Conservation (phyloP, 2,888 invertebrate species). For the Agelastica alni region DNA sequence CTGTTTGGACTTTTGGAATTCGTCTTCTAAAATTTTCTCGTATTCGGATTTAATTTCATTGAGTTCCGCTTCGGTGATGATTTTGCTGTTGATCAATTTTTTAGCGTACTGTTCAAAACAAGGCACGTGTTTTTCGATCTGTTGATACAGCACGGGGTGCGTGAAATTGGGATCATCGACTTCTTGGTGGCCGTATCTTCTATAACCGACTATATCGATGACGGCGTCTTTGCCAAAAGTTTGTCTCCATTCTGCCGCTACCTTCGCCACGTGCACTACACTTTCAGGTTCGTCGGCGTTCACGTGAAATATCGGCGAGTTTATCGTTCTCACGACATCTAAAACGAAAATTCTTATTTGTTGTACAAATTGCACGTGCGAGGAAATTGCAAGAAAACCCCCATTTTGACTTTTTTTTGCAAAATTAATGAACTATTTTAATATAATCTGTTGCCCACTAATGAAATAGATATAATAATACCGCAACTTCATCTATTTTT, state of each 20-base stretch:
- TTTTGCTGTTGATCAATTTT: slow-evolving; percentile 75
- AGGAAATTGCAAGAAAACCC: no score
- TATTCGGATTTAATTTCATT: slow-evolving; percentile 87
- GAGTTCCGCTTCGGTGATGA: slow-evolving; percentile 70
- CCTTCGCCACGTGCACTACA: slow-evolving; percentile 86
- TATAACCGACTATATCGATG: slow-evolving; percentile 89
- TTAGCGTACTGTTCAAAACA: slow-evolving; percentile 80
- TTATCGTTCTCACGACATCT: slow-evolving; percentile 88
- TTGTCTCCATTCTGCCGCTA: slow-evolving; percentile 89
- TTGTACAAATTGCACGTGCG: no score
- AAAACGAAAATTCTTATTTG: neutral
- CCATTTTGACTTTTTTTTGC: no score
- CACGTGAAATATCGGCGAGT: slow-evolving; percentile 92
- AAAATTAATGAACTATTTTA: no score
- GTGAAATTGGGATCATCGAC: slow-evolving; percentile 98
- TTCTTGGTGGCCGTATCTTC: slow-evolving; percentile 95
- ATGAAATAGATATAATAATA: no score
- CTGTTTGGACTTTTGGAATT: slow-evolving; percentile 73
- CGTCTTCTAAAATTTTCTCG: slow-evolving; percentile 88
- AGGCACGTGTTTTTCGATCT: slow-evolving; percentile 76
- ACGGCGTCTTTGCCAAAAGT: slow-evolving; percentile 94
- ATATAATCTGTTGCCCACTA: no score
- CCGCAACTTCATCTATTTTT: no score
- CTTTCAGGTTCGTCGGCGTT: slow-evolving; percentile 91
- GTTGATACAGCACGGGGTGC: slow-evolving; percentile 94